Evolutionary conservation across 2,888 invertebrate species (phyloP), one percentile per base, ranked within the genome.

Genomic region (Callinectes sapidus): DNA sequence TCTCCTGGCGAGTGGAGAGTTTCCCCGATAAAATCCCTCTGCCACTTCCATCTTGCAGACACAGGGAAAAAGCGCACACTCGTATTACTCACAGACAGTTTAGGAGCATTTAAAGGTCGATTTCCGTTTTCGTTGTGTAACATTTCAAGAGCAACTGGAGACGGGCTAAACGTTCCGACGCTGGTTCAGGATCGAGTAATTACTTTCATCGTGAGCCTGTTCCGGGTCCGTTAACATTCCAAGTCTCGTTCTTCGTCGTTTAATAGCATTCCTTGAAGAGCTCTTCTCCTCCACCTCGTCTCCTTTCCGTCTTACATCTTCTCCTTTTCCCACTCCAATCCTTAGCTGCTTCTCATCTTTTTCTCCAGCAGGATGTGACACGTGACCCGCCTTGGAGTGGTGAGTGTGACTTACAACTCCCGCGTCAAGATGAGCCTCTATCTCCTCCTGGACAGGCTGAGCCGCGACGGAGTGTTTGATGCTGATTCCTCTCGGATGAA

Each of bases 221-320:
- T 81, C 32, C 32, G 35, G 81, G 35, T 81, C 35, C 81, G 81
- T 81, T 81, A 32, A 35, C 81, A 81, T 81, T 81, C 81, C 81
- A 81, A 81, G 81, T 35, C 81, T 81, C 81, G 81, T 81, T 81
- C 81, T 32, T 2, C 35, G 81, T 81, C 81, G 35, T 35, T 35
- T 81, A 81, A 81, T 81, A 18, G 81, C 81, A 81, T 81, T 81
- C 81, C 81, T 81, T 32, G 3, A 35, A 32, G 81, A 81, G 2
- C 81, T 81, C 81, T 81, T 35, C 81, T 81, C 81, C 32, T 81
- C 14, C 81, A 35, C 35, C 32, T 81, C 81, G 16, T 81, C 6
- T 35, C 35, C 77, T 23, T 81, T 28, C 32, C 35, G 32, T 81
- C 35, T 81, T 48, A n/a, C 48, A 13, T 48, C 16, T 16, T 48